A percentile compares a stretch with the other conserved stretches of the same genome.
These are phyloP conservation scores for Lordiphosa clarofinis DNA, from an alignment of 1,140 invertebrate genomes.

Conservation along the genomic window DNA sequence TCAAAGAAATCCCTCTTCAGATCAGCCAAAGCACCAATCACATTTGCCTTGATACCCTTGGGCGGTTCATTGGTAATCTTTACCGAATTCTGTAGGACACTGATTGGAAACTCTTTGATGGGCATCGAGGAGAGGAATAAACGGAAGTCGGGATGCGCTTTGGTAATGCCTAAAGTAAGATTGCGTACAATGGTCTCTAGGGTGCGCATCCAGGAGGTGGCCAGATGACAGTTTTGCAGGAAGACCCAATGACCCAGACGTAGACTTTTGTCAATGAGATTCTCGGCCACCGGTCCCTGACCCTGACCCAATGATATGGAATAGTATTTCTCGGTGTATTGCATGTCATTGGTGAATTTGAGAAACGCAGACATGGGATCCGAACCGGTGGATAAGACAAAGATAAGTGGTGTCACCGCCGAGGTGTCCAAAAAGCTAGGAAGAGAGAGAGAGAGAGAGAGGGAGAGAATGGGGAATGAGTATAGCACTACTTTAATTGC, in stretches of 20 bases:
- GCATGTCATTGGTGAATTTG: constrained; percentile 89
- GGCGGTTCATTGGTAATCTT: constrained; percentile 97
- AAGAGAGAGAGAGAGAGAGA: background rate
- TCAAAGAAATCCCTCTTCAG: constrained; percentile 90
- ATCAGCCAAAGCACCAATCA: constrained; percentile 89
- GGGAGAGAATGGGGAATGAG: too few relatives aligned
- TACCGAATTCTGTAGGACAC: constrained; percentile 93
- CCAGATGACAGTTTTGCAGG: constrained; percentile 94
- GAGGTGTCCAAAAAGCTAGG: constrained; percentile 88
- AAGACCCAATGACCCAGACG: constrained; percentile 90
- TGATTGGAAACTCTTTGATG: constrained; percentile 91
- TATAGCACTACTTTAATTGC: too few relatives aligned
- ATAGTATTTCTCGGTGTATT: constrained; percentile 87
- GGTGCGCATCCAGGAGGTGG: constrained; percentile 92
- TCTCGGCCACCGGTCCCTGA: constrained; percentile 91
- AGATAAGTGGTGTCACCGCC: constrained; percentile 88
- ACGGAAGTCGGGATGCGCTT: constrained; percentile 87
- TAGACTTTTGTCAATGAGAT: constrained; percentile 87
- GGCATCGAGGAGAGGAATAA: constrained; percentile 94
- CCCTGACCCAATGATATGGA: constrained; percentile 95
- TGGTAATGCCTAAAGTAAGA: constrained; percentile 83
- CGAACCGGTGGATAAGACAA: constrained; percentile 93
- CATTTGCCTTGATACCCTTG: constrained; percentile 90
- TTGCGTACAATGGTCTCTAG: constrained; percentile 87
- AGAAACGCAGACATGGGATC: constrained; percentile 92